phyloP scores from a whole-genome alignment of 1,140 invertebrate genomes.

The Arctopsyche grandis region DNA sequence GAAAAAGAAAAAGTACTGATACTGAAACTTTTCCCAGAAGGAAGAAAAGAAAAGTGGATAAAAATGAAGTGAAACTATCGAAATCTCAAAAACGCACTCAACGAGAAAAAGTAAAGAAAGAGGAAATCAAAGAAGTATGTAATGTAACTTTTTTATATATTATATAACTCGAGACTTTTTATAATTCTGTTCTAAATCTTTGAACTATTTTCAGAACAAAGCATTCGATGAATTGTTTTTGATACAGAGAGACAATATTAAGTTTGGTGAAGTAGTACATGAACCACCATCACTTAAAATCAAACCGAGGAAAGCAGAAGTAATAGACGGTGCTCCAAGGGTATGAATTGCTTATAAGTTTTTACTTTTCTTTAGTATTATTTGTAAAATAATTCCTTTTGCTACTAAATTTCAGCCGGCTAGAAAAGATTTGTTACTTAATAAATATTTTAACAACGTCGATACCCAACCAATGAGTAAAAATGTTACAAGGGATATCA shows the following conservation, averaged over 20 bases:
- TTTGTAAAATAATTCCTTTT: constrained; percentile 16
- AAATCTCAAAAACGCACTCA: constrained; percentile 65
- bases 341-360: constrained; percentile 56
- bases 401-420: constrained; percentile 64
- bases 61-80: constrained; percentile 57
- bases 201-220: neutral
- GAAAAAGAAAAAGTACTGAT: neutral
- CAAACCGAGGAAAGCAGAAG: constrained; percentile 62
- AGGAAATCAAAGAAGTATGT: constrained; percentile 56
- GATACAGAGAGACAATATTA: constrained; percentile 65
- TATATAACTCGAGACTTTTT: neutral
- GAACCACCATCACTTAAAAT: constrained; percentile 69
- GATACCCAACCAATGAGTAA: constrained; percentile 44
- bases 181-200: constrained; percentile 27
- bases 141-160: neutral
- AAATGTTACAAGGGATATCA: constrained; percentile 5
- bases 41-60: constrained; percentile 8
- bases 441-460: constrained; percentile 61
- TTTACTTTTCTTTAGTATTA: neutral
- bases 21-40: neutral
- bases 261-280: constrained; percentile 76
- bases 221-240: constrained; percentile 38
- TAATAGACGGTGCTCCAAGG: constrained; percentile 55
- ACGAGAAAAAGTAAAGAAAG: constrained; percentile 64
- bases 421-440: constrained; percentile 68